Conservation (phyloP, 2,888 invertebrate species). For the Mimumesa dahlbomi region DNA sequence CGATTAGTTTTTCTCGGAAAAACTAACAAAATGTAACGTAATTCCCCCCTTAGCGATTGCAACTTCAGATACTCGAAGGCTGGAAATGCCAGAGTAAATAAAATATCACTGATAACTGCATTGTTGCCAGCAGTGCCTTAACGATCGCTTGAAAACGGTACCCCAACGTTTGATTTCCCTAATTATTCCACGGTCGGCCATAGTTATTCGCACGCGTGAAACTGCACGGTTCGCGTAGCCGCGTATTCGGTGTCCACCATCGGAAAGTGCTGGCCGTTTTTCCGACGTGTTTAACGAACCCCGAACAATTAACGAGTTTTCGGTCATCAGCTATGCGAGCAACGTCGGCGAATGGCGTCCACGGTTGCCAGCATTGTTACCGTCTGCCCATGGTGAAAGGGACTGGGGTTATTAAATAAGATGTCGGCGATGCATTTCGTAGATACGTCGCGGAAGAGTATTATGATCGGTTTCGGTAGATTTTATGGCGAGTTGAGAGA, state of each 20-base stretch:
- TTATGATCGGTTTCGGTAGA: conserved; percentile 28
- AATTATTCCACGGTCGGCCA: too few species aligned
- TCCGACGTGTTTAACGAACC: conserved; percentile 35
- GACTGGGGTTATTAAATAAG: conserved; percentile 40
- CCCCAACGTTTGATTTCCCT: too few species aligned
- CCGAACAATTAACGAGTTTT: conserved; percentile 50
- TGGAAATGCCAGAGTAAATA: too few species aligned
- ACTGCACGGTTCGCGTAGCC: conserved; percentile 5
- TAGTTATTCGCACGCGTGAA: background rate
- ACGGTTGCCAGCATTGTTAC: conserved; percentile 14
- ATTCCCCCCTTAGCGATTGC: too few species aligned
- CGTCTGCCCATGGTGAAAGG: conserved; percentile 18
- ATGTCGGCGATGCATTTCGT: conserved; percentile 37
- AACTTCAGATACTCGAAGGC: too few species aligned
- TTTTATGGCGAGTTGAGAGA: background rate
- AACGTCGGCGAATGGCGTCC: conserved; percentile 16
- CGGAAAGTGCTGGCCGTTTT: background rate
- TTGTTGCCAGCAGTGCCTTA: too few species aligned
- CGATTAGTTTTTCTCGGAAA: too few species aligned
- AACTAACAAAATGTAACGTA: too few species aligned
- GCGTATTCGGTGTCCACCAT: background rate
- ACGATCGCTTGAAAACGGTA: too few species aligned
- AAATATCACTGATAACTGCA: too few species aligned
- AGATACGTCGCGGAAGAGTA: conserved; percentile 10
- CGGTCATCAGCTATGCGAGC: too few species aligned